Evolutionary conservation across 2,888 invertebrate genomes (phyloP), one percentile per base, ranked within the genome.

Genomic region (Ichneumoninae sp.): DNA sequence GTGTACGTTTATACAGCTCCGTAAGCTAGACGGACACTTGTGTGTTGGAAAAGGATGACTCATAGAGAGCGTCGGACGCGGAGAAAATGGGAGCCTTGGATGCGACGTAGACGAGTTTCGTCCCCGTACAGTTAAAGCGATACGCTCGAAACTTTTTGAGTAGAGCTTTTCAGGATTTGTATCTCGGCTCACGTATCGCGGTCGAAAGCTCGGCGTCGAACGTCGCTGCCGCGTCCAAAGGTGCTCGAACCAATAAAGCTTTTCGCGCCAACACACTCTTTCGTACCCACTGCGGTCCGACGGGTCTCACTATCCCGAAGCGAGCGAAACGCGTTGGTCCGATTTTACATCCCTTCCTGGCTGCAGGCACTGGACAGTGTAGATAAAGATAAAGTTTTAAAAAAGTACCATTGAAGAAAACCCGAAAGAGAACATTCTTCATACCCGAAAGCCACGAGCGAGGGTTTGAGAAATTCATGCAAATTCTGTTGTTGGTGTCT

Each of bases 131-230:
- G 44, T 68, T 57, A 26, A 66, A 73, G 71, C 26, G 68, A 77
- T 52, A 73, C 26, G 30, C 71, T 75, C 68, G 71, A 68, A 57
- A 77, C 73, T 81, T 81, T 83, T 81, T 77, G 83, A 84, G 63
- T 33, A 73, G 76, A 81, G 81, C 76, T 84, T 84, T 84, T 63
- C 73, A 54, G 81, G 83, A 77, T 81, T 81, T 84, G 76, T 73
- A 74, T 30, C 22, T 40, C 52, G 78, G 47, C 71, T 77, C 83
- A 81, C 76, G 76, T 73, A 77, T 30, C 40, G 26, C 54, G 44
- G 71, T 13, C 50, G 50, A 60, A 63, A 68, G 70, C 57, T 50
- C 47, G 26, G 50, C 16, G n/a, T 19, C 65, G 19, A 60, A 77
- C 47, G 77, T 73, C 54, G 71, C 60, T 75, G 71, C 69, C n/a